Evolutionary conservation across 2,888 invertebrate species (phyloP), one percentile per base, ranked within the genome.

Genomic region (Chirona hameri): DNA sequence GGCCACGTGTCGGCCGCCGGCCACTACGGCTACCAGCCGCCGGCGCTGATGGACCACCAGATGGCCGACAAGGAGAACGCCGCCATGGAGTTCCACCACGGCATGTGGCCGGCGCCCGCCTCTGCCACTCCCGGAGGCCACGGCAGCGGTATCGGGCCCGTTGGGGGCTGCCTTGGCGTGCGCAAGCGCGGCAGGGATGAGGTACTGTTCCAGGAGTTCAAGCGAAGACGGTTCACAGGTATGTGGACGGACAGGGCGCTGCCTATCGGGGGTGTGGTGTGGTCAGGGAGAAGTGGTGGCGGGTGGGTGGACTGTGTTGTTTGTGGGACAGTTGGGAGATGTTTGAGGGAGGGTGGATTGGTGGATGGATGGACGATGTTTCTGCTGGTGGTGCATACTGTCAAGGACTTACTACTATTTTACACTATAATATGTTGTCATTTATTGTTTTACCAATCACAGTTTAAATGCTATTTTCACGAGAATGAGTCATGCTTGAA

Each of bases 191-290:
- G 18, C 76, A 7, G 39, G 39, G 76, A 76, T 46, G 76, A 76
- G 76, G 76, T 76, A 76, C 39, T 46, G 76, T 76, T 46, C 46
- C 46, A 76, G 21, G 39, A 76, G 39, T 46, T 76, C 76, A 76
- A 76, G n/a, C 76, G 76, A 76, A 76, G 76, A 76, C 76, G 76
- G 39, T 46, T 76, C 7, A 46, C 76, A 76, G 76, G 76, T 76
- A 76, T 76, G 76, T 76, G 46, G 2, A 72, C 9, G 72, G 72
- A 0, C 39, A 39, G 7, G 2, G 39, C 60, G 60, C 60, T n/a
- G 24, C 60, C 39, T 60, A 21, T n/a, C 24, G n/a, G 9, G 60
- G 60, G 10, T 24, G 60, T n/a, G 24, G 21, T 60, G 2, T 39
- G 39, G 39, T 39, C 39, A 39, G 39, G 39, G 39, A 39, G 39